Base-by-base conservation (phyloP, 53 echinoderm and acorn worm species). In the Arbacia lixula region DNA sequence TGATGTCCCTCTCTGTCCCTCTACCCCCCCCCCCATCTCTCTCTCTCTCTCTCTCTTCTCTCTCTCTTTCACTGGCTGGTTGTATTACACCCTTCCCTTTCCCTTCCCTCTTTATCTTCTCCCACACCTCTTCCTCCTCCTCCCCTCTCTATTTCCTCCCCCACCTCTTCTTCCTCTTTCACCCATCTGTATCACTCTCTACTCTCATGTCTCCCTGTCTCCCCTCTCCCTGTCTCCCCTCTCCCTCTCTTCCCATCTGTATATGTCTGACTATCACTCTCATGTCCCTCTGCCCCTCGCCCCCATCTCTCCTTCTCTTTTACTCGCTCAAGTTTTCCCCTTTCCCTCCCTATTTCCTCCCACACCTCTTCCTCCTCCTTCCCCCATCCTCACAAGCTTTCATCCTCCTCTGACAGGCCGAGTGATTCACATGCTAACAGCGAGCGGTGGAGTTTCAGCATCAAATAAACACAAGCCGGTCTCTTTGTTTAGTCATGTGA, bases 401-500 rank as follows among this genome's bases (percentile, higher is more conserved):
- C n/a, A n/a, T n/a, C n/a, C n/a, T n/a, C n/a, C n/a, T n/a, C n/a
- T n/a, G n/a, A n/a, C n/a, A n/a, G n/a, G n/a, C n/a, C n/a, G n/a
- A n/a, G n/a, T n/a, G n/a, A n/a, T n/a, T n/a, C n/a, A n/a, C n/a
- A n/a, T n/a, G n/a, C n/a, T n/a, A n/a, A n/a, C n/a, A n/a, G n/a
- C n/a, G n/a, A n/a, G n/a, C n/a, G n/a, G n/a, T n/a, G n/a, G n/a
- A 69, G 69, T 39, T 27, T 69, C 41, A 69, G 69, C 69, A 69
- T 43, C 69, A 69, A 74, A 74, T 74, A 74, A 74, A 74, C 74
- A 74, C 32, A 42, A 54, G 49, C 74, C 49, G 74, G 53, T 34
- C 52, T 34, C 49, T 51, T 74, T 74, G 74, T 74, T 74, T 74
- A 49, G 74, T 74, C 74, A 74, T 74, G 53, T 74, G 74, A 74